These are phyloP conservation scores for Keiferia lycopersicella DNA, from an alignment of 2,888 invertebrate species.

Conservation along the genomic window DNA sequence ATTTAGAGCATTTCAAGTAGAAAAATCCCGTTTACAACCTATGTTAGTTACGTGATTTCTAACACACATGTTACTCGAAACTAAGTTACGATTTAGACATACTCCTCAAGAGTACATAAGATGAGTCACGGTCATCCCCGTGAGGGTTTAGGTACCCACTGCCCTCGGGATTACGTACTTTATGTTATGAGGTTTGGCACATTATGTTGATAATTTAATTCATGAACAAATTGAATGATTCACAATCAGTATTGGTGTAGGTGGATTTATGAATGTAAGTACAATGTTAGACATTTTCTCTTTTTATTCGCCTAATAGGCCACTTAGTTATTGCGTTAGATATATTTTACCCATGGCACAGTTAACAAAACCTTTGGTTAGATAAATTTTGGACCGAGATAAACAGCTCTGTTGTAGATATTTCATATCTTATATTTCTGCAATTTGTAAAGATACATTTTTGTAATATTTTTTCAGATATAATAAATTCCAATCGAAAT, in stretches of 20 bases:
- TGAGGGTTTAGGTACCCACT: constrained; percentile 30
- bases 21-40: constrained; percentile 42
- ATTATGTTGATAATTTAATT: constrained; percentile 31
- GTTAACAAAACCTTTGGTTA: constrained; percentile 18
- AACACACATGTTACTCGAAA: constrained; percentile 55
- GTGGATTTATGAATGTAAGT: background rate
- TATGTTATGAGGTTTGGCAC: constrained; percentile 63
- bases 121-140: constrained; percentile 28
- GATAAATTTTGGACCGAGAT: constrained; percentile 2
- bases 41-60: constrained; percentile 57
- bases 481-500: background rate
- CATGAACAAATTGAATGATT: constrained; percentile 6
- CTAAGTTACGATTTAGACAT: constrained; percentile 44
- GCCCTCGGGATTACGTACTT: constrained; percentile 34
- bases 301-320: constrained; percentile 4
- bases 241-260: background rate
- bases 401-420: background rate
- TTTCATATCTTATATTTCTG: background rate
- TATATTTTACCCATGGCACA: constrained; percentile 12
- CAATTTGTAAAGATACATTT: background rate
- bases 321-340: background rate
- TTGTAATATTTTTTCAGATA: background rate
- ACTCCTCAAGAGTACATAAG: constrained; percentile 40
- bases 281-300: constrained; percentile 4
- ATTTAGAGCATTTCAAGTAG: constrained; percentile 15